phyloP scores from a whole-genome alignment of 1,140 invertebrate genomes.

The Ephestia elutella region DNA sequence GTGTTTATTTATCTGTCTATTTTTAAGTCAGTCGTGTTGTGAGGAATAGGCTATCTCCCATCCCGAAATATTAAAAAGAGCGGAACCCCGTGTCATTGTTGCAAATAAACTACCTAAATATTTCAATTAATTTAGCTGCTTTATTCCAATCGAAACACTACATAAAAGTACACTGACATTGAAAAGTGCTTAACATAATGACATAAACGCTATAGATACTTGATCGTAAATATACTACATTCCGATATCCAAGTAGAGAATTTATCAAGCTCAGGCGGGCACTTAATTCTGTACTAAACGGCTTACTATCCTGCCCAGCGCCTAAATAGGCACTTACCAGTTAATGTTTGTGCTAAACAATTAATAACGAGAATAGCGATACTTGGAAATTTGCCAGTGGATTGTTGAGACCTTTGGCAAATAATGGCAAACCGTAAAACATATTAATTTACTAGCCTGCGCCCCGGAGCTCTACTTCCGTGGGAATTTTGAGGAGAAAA shows the following conservation, averaged over 20 bases:
- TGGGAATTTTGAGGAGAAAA: too few species aligned
- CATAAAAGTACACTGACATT: background rate
- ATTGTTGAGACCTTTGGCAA: slow-evolving; percentile 13
- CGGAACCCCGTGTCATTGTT: too few species aligned
- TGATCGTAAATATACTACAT: slow-evolving; percentile 3
- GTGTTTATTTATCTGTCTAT: too few species aligned
- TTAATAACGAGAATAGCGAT: slow-evolving; percentile 1
- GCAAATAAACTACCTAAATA: too few species aligned
- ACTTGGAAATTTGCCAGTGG: background rate
- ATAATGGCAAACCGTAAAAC: slow-evolving; percentile 12
- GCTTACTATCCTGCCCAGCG: background rate
- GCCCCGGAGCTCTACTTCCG: too few species aligned
- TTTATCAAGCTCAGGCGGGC: slow-evolving; percentile 1
- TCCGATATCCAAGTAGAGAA: background rate
- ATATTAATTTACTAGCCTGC: too few species aligned
- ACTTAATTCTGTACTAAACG: slow-evolving; percentile 1
- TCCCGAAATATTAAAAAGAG: too few species aligned
- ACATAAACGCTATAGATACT: background rate
- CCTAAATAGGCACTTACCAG: slow-evolving; percentile 3
- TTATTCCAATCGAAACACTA: background rate
- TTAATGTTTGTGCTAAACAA: slow-evolving; percentile 1
- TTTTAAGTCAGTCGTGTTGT: too few species aligned
- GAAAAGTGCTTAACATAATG: background rate
- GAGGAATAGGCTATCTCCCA: too few species aligned
- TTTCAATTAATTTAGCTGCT: background rate